Conservation (phyloP, 2,888 invertebrate species). For the Trichogramma dendrolimi region DNA sequence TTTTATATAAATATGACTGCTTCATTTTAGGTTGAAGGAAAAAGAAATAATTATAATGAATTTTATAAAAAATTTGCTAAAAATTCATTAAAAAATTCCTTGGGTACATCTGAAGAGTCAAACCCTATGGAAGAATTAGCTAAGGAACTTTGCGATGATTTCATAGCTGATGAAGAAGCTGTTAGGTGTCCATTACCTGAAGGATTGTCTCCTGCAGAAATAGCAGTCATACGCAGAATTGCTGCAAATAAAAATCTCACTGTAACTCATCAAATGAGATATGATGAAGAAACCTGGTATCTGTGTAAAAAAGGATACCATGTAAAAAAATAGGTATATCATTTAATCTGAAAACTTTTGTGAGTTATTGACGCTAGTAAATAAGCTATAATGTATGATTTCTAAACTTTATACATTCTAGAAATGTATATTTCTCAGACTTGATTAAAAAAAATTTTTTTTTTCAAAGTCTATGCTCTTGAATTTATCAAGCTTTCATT, state of each 20-base stretch:
- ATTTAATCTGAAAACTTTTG: too few species aligned
- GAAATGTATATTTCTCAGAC: too few species aligned
- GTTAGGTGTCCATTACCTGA: slow-evolving; percentile 55
- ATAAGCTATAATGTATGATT: too few species aligned
- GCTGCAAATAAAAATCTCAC: slow-evolving; percentile 55
- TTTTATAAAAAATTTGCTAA: slow-evolving; percentile 44
- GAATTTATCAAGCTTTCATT: too few species aligned
- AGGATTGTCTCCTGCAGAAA: slow-evolving; percentile 53
- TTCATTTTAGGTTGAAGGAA: slow-evolving; percentile 32
- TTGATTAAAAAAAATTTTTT: slow-evolving; percentile 12
- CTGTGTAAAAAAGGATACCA: slow-evolving; percentile 22
- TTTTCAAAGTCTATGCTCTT: background rate
- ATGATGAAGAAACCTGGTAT: slow-evolving; percentile 37
- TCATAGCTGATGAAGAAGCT: slow-evolving; percentile 52
- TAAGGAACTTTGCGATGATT: slow-evolving; percentile 52
- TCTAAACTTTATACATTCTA: too few species aligned
- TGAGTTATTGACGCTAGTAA: too few species aligned
- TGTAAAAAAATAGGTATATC: too few species aligned
- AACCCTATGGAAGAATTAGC: slow-evolving; percentile 46
- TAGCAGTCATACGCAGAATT: slow-evolving; percentile 52
- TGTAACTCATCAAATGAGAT: slow-evolving; percentile 43
- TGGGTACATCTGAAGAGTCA: slow-evolving; percentile 28
- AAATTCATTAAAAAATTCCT: slow-evolving; percentile 14
- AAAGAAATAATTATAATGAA: slow-evolving; percentile 43
- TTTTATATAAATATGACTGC: background rate